Conservation (phyloP, 2,797 vertebrate species). For the Gambusia yucatana region DNA sequence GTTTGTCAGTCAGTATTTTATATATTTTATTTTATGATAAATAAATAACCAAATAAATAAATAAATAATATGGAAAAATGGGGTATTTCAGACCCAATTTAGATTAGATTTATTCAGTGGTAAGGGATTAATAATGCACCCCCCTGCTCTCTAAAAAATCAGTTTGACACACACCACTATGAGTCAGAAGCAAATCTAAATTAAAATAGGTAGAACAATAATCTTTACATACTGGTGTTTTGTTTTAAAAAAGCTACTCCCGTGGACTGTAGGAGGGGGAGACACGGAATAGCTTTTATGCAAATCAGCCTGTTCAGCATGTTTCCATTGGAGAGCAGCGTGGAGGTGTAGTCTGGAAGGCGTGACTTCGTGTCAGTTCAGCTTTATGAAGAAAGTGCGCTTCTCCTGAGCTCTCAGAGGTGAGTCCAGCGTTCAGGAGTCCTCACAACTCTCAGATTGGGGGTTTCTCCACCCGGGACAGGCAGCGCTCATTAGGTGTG, state of each 20-base stretch:
- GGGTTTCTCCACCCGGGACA: constrained; percentile 18
- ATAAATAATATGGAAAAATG: neutral
- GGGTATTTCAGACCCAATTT: neutral
- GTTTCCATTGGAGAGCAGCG: constrained; percentile 71
- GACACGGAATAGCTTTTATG: constrained; percentile 66
- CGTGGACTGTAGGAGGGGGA: constrained; percentile 1
- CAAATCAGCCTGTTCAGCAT: constrained; percentile 56
- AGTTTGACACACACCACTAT: neutral
- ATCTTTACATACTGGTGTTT: neutral
- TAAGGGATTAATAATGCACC: neutral
- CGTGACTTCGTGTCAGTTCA: constrained; percentile 70
- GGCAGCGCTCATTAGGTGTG: constrained; percentile 33
- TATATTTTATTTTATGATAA: neutral
- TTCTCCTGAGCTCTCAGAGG: constrained; percentile 64
- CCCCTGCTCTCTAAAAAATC: neutral
- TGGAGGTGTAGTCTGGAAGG: constrained; percentile 77
- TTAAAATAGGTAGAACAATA: neutral
- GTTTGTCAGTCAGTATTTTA: constrained; percentile 15
- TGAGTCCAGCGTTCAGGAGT: constrained; percentile 50
- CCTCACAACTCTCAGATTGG: constrained; percentile 8
- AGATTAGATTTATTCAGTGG: neutral
- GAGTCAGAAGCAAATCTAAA: neutral
- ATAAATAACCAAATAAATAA: neutral
- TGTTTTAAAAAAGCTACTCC: neutral
- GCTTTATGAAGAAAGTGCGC: constrained; percentile 81